These are phyloP conservation scores for Monodelphis domestica DNA, from an alignment of 2,797 vertebrate genomes.

Conservation along the genomic window DNA sequence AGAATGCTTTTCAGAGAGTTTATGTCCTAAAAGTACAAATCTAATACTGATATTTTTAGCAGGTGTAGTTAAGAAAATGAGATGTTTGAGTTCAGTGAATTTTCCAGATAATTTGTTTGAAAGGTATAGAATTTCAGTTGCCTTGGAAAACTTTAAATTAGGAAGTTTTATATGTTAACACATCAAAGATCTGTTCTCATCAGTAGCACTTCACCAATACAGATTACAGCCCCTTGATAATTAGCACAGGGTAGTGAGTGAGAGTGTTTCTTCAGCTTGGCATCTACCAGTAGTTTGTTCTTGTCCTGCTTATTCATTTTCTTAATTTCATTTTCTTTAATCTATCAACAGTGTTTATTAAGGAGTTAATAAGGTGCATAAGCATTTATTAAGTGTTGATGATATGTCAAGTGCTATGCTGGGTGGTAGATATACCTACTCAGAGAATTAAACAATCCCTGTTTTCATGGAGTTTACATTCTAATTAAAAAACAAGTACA, in stretches of 20 bases:
- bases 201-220: not conserved
- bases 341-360: not conserved
- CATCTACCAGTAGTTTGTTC: not conserved
- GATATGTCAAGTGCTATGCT: not conserved
- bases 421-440: not conserved
- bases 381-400: not conserved
- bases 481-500: not conserved
- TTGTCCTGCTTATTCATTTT: not conserved
- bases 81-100: not conserved
- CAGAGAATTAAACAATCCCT: not conserved
- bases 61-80: not conserved
- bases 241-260: not conserved
- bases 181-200: not conserved
- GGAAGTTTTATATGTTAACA: not conserved
- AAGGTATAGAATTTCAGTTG: not conserved
- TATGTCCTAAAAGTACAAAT: not conserved
- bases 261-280: not conserved
- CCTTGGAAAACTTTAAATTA: not conserved
- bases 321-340: not conserved
- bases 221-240: not conserved
- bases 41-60: not conserved
- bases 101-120: not conserved
- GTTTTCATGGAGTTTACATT: not conserved
- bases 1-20: not conserved
- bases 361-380: not conserved